Conservation (phyloP, 2,113 vertebrate genomes). For the Cisticola juncidis region DNA sequence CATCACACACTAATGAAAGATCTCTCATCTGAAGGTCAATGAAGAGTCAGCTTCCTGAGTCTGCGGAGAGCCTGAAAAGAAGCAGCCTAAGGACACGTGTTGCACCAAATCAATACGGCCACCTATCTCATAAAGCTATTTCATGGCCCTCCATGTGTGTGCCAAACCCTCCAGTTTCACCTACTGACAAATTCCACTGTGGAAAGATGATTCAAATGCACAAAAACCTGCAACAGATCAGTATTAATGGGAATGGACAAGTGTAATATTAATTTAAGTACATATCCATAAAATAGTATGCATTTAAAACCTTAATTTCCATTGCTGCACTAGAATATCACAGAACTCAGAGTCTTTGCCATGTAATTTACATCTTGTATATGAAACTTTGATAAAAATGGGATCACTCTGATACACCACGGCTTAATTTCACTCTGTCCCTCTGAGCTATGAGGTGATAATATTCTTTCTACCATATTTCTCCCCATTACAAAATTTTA, state of each 20-base stretch:
- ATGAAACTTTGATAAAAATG: not conserved
- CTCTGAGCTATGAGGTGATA: not conserved
- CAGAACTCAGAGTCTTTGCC: not conserved
- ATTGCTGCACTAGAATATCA: not conserved
- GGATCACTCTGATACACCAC: not conserved
- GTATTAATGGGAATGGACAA: not conserved
- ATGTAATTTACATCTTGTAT: not conserved
- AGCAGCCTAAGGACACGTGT: not conserved
- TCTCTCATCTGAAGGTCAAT: constrained; percentile 42
- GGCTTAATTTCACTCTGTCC: not conserved
- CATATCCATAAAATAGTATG: not conserved
- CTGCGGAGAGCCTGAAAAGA: not conserved
- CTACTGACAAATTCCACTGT: not conserved
- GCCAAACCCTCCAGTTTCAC: not conserved
- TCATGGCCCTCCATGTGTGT: not conserved
- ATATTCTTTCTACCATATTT: not conserved
- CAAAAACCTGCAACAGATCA: not conserved
- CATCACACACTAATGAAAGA: constrained; percentile 45
- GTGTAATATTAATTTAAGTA: not conserved
- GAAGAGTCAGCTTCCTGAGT: constrained; percentile 18
- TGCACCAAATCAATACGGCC: not conserved
- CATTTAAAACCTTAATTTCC: not conserved
- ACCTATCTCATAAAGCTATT: not conserved
- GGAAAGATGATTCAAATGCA: not conserved
- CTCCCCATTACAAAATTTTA: not conserved